Conservation (phyloP, 1,140 invertebrate genomes). For the Anastrepha ludens region DNA sequence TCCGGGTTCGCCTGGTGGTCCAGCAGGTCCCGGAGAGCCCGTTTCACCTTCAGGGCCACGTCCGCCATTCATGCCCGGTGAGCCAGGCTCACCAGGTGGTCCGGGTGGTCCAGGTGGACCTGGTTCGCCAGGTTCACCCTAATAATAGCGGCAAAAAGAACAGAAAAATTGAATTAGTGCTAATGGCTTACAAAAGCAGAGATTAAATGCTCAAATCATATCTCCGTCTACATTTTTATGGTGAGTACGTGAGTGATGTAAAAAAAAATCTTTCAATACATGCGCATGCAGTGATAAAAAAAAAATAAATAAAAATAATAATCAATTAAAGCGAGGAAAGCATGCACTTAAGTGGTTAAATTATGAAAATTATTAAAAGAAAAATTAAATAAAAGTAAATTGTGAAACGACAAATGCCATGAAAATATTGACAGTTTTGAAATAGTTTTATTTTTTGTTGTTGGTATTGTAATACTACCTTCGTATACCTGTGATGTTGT, state of each 20-base stretch:
- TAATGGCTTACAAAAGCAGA: too few relatives aligned
- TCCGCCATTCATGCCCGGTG: slow-evolving; percentile 88
- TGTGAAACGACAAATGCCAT: too few relatives aligned
- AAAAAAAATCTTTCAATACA: slow-evolving; percentile 61
- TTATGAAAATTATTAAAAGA: too few relatives aligned
- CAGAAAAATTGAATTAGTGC: neutral
- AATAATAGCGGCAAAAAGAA: slow-evolving; percentile 41
- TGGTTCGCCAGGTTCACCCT: slow-evolving; percentile 93
- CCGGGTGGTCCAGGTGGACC: slow-evolving; percentile 91
- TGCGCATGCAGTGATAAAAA: slow-evolving; percentile 26
- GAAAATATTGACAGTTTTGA: too few relatives aligned
- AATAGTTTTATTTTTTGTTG: neutral
- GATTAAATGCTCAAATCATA: too few relatives aligned
- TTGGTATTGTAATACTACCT: neutral
- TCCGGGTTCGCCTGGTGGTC: slow-evolving; percentile 80
- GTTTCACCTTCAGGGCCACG: slow-evolving; percentile 79
- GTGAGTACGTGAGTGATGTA: neutral
- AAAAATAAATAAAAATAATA: neutral
- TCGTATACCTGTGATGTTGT: neutral
- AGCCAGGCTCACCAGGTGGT: slow-evolving; percentile 83
- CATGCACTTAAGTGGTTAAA: too few relatives aligned
- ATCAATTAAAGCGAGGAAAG: neutral
- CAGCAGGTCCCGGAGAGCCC: slow-evolving; percentile 75
- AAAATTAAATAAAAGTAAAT: too few relatives aligned
- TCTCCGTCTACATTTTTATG: neutral